A percentile compares a stretch with the other conserved stretches of the same genome.
These are phyloP conservation scores for Pollenia griseotomentosa DNA, from an alignment of 2,888 invertebrate genomes.

Conservation along the genomic window DNA sequence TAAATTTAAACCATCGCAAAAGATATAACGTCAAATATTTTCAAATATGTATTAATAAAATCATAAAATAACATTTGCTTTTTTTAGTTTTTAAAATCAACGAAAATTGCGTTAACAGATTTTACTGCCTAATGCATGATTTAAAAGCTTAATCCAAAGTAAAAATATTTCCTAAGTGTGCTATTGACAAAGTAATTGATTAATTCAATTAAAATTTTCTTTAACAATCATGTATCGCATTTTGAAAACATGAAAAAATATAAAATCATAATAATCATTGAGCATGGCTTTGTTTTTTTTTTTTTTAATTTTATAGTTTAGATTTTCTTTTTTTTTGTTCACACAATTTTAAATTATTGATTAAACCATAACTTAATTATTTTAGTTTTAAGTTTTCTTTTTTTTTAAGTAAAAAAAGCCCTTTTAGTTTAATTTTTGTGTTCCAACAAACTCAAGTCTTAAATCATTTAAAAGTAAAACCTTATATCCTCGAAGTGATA, in stretches of 20 bases:
- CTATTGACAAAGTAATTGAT: no score
- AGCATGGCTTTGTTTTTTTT: conserved; percentile 79
- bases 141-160: no score
- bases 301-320: conserved; percentile 54
- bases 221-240: neutral
- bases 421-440: conserved; percentile 8
- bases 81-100: no score
- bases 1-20: no score
- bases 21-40: no score
- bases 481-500: conserved; percentile 15
- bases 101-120: no score
- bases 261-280: conserved; percentile 71
- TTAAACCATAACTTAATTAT: neutral
- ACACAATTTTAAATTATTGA: conserved; percentile 40
- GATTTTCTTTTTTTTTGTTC: conserved; percentile 22
- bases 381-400: conserved; percentile 44
- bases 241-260: conserved; percentile 9
- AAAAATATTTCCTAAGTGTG: no score
- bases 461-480: conserved; percentile 31
- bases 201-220: no score
- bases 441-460: conserved; percentile 3
- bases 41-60: no score
- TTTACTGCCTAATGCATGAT: no score
- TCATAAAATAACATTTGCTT: no score
- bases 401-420: neutral